Evolutionary conservation across 2,888 invertebrate genomes (phyloP).

Genomic region (Harpagoxenus sublaevis): DNA sequence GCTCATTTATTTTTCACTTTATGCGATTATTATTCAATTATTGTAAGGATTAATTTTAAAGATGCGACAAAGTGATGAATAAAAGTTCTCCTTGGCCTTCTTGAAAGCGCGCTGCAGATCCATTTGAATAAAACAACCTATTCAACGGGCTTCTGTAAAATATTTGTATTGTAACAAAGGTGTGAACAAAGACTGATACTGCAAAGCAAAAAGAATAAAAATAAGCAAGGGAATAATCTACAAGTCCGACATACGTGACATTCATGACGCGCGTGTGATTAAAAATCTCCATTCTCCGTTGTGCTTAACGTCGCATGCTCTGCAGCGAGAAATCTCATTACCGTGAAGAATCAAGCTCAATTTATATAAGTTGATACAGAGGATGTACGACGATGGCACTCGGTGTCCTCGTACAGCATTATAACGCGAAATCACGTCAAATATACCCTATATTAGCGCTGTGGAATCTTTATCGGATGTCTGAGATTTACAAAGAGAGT

Average conservation of each 20-base stretch:
- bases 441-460: constrained; percentile 5
- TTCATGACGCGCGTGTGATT: constrained; percentile 24
- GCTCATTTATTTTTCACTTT: not conserved
- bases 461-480: constrained; percentile 59
- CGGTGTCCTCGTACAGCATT: constrained; percentile 40
- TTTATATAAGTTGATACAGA: constrained; percentile 71
- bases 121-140: not conserved
- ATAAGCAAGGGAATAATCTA: not conserved
- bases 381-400: constrained; percentile 57
- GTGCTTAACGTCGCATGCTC: constrained; percentile 11
- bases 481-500: constrained; percentile 29
- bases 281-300: constrained; percentile 34
- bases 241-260: constrained; percentile 35
- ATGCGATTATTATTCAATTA: not conserved
- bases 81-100: not conserved
- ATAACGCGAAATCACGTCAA: constrained; percentile 38
- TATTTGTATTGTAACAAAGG: constrained; percentile 2
- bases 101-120: not conserved
- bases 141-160: not conserved
- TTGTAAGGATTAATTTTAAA: not conserved
- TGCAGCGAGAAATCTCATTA: constrained; percentile 39
- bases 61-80: not conserved
- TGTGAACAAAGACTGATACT: not conserved
- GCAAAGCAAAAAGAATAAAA: not conserved
- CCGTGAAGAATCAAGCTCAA: constrained; percentile 66